Evolutionary conservation across 2,113 vertebrate species (phyloP), one percentile per base, ranked within the genome.

Genomic region (Trogon melanurus): DNA sequence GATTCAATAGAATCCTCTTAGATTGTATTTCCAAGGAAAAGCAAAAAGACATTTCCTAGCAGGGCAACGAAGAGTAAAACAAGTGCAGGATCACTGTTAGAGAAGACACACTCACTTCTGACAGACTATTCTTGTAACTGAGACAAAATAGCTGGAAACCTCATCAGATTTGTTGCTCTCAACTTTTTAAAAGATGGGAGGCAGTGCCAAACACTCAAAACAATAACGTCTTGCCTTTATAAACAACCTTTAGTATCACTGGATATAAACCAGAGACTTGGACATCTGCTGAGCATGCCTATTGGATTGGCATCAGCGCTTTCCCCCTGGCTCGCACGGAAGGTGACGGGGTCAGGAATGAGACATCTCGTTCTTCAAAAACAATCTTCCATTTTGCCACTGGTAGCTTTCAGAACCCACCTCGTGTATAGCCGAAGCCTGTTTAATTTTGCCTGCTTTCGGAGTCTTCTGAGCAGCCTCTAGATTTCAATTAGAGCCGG

Each of bases 241-340:
- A 96, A 97, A 96, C 96, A 96, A 93, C 65, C 83, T 92, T 96
- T 91, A 93, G 95, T 92, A 96, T 92, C 72, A 34, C 30, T 92
- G 92, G 96, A 97, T 85, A 95, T 62, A 97, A 96, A 96, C 26
- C 96, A 97, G 96, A 96, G 94, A 67, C 96, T 76, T 92, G 96
- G 95, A n/a, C 95, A 93, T 96, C 61, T 96, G 95, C 92, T 50
- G 95, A 94, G 95, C 92, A 47, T 90, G 93, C 93, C 95, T 86
- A 60, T 54, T 96, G 95, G 83, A 94, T 44, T 91, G 95, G 94
- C 92, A 95, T 74, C 64, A 84, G 58, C 2, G 51, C 83, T 96
- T 79, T 93, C 85, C 73, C 62, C 80, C 83, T 88, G 96, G 85
- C 95, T 91, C 56, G 25, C 62, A 36, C 4, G 21, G 89, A 53